Conservation (phyloP, 2,888 invertebrate genomes). For the Eilema caniola region DNA sequence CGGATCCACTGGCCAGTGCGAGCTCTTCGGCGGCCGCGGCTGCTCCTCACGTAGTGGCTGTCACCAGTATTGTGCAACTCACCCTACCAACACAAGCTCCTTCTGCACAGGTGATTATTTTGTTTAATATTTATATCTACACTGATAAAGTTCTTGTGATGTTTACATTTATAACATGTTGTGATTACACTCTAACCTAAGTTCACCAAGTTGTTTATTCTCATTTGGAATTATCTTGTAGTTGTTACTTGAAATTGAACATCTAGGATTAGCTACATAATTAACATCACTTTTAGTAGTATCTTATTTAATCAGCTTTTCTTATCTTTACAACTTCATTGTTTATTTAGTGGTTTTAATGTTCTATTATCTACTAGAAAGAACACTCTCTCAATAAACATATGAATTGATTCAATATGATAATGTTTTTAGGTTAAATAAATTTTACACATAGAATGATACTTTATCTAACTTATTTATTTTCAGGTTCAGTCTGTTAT, state of each 20-base stretch:
- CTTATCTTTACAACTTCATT: background rate
- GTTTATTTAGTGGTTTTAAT: constrained; percentile 2
- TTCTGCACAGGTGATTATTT: constrained; percentile 88
- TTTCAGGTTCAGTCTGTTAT: constrained; percentile 97
- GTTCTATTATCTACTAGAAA: background rate
- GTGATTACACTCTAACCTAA: constrained; percentile 31
- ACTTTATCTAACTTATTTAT: constrained; percentile 23
- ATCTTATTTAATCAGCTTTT: background rate
- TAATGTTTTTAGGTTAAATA: constrained; percentile 8
- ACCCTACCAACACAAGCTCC: constrained; percentile 90
- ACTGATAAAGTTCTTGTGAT: constrained; percentile 24
- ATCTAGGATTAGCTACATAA: background rate
- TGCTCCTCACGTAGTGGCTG: constrained; percentile 82
- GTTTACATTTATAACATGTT: constrained; percentile 35
- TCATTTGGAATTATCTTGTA: constrained; percentile 1
- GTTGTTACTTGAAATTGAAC: background rate
- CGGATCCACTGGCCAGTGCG: constrained; percentile 72
- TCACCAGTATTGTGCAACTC: constrained; percentile 95
- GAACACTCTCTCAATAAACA: background rate
- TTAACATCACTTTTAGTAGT: background rate
- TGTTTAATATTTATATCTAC: constrained; percentile 46
- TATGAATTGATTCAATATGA: background rate
- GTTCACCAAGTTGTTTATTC: constrained; percentile 23
- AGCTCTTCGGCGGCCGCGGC: constrained; percentile 68
- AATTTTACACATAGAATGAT: background rate